Percentiles rank a stretch among this genome's conserved stretches.
Conservation (phyloP, 1,140 invertebrate species). For the Drosophila melanogaster region Release_6_plus_ISO1_MT NT_033777.3:22352501-22353000, state of each 20-base stretch:
- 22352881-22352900: neutral
- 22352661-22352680: conserved; percentile 80
- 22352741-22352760: conserved; percentile 62
- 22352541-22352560: conserved; percentile 63
- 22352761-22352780: conserved; percentile 83
- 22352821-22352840: conserved; percentile 86
- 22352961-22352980: neutral
- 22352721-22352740: neutral
- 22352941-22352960: neutral
- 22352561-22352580: conserved; percentile 85
- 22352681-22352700: conserved; percentile 76
- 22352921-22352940: neutral
- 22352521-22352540: conserved; percentile 43
- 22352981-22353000: neutral
- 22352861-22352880: conserved; percentile 84
- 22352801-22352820: conserved; percentile 86
- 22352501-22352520: no score
- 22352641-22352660: conserved; percentile 71
- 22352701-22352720: neutral
- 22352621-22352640: conserved; percentile 75
- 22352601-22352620: conserved; percentile 86
- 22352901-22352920: neutral
- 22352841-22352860: conserved; percentile 75
- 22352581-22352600: conserved; percentile 87
- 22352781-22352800: conserved; percentile 87